phyloP scores from a whole-genome alignment of 37 sponge, comb jelly and placozoan genomes.

The Agelas oroides region DNA sequence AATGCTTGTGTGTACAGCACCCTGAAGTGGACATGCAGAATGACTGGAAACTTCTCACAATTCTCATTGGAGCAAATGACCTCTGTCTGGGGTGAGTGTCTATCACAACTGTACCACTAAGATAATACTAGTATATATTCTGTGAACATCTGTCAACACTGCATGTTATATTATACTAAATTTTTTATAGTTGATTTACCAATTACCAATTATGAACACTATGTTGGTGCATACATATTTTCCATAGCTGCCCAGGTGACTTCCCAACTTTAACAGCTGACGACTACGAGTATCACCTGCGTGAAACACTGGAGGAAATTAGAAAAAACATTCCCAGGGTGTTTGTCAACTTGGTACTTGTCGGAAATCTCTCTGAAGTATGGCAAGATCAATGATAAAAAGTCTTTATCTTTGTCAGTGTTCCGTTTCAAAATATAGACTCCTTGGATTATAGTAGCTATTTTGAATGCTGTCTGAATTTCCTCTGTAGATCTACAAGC shows the following conservation, averaged over 20 bases:
- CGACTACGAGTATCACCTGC: constrained; percentile 68
- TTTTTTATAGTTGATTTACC: too few relatives aligned
- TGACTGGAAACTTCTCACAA: constrained; percentile 87
- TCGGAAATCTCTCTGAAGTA: constrained; percentile 85
- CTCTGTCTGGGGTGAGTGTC: constrained; percentile 70
- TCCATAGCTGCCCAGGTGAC: constrained; percentile 64
- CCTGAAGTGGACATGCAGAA: constrained; percentile 74
- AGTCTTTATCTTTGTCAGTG: too few relatives aligned
- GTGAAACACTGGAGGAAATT: constrained; percentile 58
- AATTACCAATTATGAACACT: too few relatives aligned
- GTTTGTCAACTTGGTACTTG: constrained; percentile 79
- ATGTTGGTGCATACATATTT: too few relatives aligned
- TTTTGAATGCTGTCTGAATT: too few relatives aligned
- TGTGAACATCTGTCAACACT: too few relatives aligned
- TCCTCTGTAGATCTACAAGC: constrained; percentile 79
- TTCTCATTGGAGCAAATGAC: constrained; percentile 85
- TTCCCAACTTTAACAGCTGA: constrained; percentile 64
- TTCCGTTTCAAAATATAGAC: too few relatives aligned
- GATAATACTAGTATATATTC: too few relatives aligned
- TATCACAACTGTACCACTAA: not conserved
- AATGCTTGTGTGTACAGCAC: constrained; percentile 30
- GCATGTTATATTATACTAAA: too few relatives aligned
- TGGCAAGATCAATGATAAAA: not conserved
- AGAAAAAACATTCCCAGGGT: constrained; percentile 63
- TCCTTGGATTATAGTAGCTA: too few relatives aligned